Evolutionary conservation across 2,113 vertebrate species (phyloP).

Genomic region (Prinia subflava): DNA sequence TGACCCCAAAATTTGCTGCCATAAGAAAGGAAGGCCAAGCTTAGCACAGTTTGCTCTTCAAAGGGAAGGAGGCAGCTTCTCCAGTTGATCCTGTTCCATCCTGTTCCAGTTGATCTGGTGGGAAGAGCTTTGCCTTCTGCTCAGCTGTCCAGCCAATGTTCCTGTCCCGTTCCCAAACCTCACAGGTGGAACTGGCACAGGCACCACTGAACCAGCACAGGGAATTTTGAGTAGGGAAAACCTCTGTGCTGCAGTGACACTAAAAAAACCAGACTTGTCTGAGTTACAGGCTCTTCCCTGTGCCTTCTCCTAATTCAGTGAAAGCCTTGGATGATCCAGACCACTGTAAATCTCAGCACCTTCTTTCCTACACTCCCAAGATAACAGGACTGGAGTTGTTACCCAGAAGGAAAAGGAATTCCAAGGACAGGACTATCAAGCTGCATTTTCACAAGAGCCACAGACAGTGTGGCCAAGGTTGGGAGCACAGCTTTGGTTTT

Average conservation of each 20-base stretch:
- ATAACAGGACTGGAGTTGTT: neutral
- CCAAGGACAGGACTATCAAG: neutral
- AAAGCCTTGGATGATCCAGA: neutral
- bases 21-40: neutral
- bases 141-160: neutral
- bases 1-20: neutral
- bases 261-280: neutral
- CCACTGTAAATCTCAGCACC: neutral
- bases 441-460: neutral
- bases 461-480: neutral
- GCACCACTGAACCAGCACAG: neutral
- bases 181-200: neutral
- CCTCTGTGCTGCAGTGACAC: neutral
- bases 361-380: neutral
- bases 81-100: too few species aligned
- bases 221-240: neutral
- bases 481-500: neutral
- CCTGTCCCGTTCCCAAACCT: neutral
- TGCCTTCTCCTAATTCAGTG: neutral
- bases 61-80: neutral
- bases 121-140: neutral
- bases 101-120: neutral
- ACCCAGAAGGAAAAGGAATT: neutral
- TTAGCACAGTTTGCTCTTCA: neutral
- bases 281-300: neutral